These are phyloP conservation scores for Dolichoris vasculosae DNA, from an alignment of 1,140 invertebrate species.

Conservation along the genomic window DNA sequence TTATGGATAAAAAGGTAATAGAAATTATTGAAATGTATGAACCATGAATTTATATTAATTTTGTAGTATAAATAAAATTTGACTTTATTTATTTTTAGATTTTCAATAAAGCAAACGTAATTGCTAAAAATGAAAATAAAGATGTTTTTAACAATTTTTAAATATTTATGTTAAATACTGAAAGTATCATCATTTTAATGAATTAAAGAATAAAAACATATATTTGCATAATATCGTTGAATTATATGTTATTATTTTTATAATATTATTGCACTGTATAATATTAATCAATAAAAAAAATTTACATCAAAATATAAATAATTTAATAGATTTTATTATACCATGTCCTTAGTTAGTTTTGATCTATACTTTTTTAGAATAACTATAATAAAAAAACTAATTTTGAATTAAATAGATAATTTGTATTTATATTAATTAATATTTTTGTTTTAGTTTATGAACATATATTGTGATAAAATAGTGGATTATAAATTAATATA, in stretches of 20 bases:
- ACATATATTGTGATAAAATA: too few relatives aligned
- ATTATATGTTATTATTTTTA: not conserved
- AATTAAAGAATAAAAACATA: not conserved
- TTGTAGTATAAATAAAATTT: not conserved
- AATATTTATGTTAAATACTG: not conserved
- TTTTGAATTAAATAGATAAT: too few relatives aligned
- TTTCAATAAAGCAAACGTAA: not conserved
- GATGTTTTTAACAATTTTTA: not conserved
- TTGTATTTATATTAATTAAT: too few relatives aligned
- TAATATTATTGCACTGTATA: not conserved
- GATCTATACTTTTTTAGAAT: too few relatives aligned
- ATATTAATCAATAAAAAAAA: too few relatives aligned
- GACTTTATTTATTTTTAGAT: not conserved
- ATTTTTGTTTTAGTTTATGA: too few relatives aligned
- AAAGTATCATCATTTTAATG: not conserved
- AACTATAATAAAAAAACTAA: too few relatives aligned
- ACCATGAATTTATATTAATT: not conserved
- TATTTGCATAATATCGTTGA: not conserved
- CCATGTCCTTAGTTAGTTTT: too few relatives aligned
- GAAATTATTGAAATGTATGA: not conserved
- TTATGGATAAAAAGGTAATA: conserved; percentile 20
- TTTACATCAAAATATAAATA: too few relatives aligned
- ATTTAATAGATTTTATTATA: too few relatives aligned
- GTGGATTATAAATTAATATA: too few relatives aligned
- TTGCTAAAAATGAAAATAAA: not conserved